Percentiles rank a stretch among this genome's conserved stretches.
Evolutionary conservation across 2,888 invertebrate species (phyloP).

Genomic region (Lucinisca nassula): DNA sequence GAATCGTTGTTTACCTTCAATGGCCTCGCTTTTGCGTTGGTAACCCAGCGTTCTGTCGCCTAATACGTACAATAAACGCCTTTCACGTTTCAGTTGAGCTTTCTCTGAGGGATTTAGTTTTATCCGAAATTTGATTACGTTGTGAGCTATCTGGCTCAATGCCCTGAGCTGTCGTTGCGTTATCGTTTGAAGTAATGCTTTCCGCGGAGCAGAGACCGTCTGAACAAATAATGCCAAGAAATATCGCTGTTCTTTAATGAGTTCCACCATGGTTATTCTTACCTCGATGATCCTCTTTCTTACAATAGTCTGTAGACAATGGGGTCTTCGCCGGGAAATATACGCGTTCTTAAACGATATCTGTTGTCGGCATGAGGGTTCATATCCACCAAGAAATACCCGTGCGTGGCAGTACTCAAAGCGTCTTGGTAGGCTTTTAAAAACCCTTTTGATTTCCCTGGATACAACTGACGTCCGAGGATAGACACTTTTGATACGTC

Average conservation of each 20-base stretch:
- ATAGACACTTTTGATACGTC: conserved; percentile 17
- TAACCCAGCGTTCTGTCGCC: conserved; percentile 10
- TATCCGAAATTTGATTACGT: neutral
- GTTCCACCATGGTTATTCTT: conserved; percentile 19
- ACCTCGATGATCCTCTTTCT: neutral
- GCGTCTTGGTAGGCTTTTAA: conserved; percentile 32
- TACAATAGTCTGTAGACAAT: conserved; percentile 21
- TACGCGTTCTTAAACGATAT: conserved; percentile 17
- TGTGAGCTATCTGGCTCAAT: conserved; percentile 23
- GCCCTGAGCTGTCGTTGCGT: conserved; percentile 38
- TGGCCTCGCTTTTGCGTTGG: neutral
- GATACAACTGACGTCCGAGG: conserved; percentile 23
- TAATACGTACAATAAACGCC: neutral
- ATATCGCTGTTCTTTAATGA: conserved; percentile 8
- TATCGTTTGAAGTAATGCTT: conserved; percentile 34
- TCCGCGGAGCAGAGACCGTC: conserved; percentile 15
- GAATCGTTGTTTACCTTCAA: neutral
- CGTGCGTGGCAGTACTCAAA: neutral
- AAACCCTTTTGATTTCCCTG: conserved; percentile 14
- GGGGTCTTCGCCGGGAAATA: conserved; percentile 29
- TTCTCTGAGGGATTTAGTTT: neutral
- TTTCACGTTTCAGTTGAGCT: neutral
- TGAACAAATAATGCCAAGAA: conserved; percentile 25
- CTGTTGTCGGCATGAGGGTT: conserved; percentile 14
- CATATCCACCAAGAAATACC: conserved; percentile 35